Percentiles rank a stretch among this genome's conserved stretches.
These are phyloP conservation scores for Eulemur rubriventer DNA, from an alignment of 2,797 vertebrate genomes.

Conservation along the genomic window DNA sequence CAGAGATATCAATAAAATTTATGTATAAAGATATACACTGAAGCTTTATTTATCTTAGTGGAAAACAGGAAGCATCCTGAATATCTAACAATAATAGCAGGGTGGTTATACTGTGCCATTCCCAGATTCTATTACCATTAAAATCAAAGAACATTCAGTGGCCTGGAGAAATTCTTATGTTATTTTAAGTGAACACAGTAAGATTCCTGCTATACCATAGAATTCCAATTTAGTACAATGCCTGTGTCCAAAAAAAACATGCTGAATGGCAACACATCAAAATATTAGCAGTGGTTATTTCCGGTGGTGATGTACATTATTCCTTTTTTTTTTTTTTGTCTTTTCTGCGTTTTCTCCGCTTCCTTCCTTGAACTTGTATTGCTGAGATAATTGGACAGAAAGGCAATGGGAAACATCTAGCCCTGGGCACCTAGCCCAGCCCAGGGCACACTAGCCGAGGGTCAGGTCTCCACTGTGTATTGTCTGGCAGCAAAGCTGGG, in stretches of 20 bases:
- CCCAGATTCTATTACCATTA: background rate
- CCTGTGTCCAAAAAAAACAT: background rate
- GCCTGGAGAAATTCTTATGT: background rate
- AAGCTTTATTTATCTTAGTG: background rate
- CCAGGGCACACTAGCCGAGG: rapidly evolving
- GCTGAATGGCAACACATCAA: background rate
- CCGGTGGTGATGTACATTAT: background rate
- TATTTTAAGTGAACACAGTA: background rate
- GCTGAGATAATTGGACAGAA: background rate
- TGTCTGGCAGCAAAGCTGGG: rapidly evolving
- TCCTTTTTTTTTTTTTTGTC: background rate
- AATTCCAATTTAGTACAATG: background rate
- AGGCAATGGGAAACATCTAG: background rate
- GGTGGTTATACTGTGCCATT: background rate
- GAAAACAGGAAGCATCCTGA: background rate
- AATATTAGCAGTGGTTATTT: background rate
- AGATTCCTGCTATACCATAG: background rate
- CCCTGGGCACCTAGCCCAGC: background rate
- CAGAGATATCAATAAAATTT: background rate
- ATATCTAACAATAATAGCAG: background rate
- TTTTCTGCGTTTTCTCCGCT: background rate
- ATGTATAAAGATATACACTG: background rate
- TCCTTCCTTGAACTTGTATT: background rate
- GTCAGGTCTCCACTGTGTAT: rapidly evolving
- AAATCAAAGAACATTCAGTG: background rate